These are phyloP conservation scores for Gavialis gangeticus DNA, from an alignment of 2,113 vertebrate genomes.

Conservation along the genomic window DNA sequence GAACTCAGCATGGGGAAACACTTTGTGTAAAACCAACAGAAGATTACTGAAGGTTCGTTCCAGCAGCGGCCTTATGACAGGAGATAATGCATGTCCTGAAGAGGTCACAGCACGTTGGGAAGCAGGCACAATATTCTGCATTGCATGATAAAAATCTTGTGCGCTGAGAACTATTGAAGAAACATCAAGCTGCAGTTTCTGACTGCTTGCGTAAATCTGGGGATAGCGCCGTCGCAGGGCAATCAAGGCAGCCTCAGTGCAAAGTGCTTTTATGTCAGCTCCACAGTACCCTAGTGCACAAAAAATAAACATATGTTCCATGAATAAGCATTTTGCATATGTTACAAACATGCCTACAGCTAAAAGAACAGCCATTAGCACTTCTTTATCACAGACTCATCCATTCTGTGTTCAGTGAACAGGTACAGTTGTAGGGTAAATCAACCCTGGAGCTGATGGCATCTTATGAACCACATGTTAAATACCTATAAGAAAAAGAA, in stretches of 20 bases:
- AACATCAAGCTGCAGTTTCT: slow-evolving; percentile 94
- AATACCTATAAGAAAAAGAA: neutral
- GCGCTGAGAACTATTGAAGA: slow-evolving; percentile 93
- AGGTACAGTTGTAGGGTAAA: neutral
- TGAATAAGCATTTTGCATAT: neutral
- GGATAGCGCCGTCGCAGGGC: slow-evolving; percentile 95
- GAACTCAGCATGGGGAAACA: slow-evolving; percentile 95
- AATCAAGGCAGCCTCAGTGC: slow-evolving; percentile 96
- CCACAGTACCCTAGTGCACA: slow-evolving; percentile 93
- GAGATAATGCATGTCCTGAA: slow-evolving; percentile 91
- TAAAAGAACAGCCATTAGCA: neutral
- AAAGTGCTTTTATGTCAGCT: slow-evolving; percentile 99
- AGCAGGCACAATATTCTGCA: slow-evolving; percentile 95
- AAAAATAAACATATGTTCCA: slow-evolving; percentile 5
- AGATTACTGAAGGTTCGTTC: slow-evolving; percentile 85
- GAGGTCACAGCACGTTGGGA: slow-evolving; percentile 93
- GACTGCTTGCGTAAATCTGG: slow-evolving; percentile 97
- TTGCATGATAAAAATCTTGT: slow-evolving; percentile 93
- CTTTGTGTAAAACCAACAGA: slow-evolving; percentile 88
- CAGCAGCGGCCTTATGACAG: slow-evolving; percentile 90
- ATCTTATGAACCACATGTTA: neutral
- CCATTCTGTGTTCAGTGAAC: neutral
- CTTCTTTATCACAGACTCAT: neutral
- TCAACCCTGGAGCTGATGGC: neutral
- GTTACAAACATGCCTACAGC: neutral